phyloP scores from a whole-genome alignment of 2,113 vertebrate genomes.

The Cynopterus brachyotis region DNA sequence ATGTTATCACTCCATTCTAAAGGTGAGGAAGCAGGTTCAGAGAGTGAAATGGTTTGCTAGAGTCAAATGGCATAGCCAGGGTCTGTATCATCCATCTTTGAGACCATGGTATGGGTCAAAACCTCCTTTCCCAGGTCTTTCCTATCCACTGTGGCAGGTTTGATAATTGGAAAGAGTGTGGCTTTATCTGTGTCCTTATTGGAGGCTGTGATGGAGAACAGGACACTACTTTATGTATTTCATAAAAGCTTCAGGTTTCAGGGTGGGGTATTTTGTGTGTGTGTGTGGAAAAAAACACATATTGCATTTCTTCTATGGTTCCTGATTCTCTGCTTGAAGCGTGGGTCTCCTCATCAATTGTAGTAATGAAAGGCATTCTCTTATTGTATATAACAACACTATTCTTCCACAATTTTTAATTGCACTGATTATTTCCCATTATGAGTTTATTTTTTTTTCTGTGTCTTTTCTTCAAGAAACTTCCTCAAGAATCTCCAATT shows the following conservation, averaged over 20 bases:
- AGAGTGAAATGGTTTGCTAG: neutral
- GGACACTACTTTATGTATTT: neutral
- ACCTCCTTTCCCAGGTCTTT: neutral
- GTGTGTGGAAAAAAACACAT: neutral
- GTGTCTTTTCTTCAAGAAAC: neutral
- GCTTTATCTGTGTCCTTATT: neutral
- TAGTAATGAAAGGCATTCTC: neutral
- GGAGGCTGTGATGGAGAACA: neutral
- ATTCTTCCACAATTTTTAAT: neutral
- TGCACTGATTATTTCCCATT: slow-evolving; percentile 5
- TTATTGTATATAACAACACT: neutral
- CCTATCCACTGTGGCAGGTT: neutral
- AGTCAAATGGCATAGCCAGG: neutral
- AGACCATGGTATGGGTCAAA: neutral
- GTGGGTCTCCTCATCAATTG: neutral
- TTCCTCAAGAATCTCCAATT: slow-evolving; percentile 9
- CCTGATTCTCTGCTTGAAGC: neutral
- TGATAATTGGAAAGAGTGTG: neutral
- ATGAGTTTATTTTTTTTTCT: slow-evolving; percentile 36
- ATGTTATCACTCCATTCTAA: slow-evolving; percentile 19
- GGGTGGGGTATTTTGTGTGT: neutral
- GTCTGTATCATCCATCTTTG: neutral
- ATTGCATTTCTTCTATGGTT: neutral
- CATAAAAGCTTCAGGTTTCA: neutral
- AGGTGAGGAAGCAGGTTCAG: slow-evolving; percentile 24